Conservation (phyloP, 2,113 vertebrate genomes). For the Coptodon rendalli region DNA sequence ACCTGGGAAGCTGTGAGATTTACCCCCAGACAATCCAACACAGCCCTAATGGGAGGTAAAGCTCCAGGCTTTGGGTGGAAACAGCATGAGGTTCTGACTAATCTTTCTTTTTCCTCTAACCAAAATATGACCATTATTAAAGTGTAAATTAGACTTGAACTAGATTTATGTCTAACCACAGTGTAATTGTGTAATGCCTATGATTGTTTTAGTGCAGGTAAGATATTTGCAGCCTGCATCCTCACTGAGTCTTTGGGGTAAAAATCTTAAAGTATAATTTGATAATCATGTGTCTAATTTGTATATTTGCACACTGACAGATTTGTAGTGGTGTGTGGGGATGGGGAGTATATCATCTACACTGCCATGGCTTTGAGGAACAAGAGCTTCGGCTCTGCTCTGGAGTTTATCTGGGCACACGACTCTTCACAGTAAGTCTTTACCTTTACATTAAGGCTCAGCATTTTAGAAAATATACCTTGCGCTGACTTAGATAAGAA, state of each 20-base stretch:
- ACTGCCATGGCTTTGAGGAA: conserved; percentile 98
- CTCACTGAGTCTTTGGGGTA: background rate
- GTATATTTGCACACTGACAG: conserved; percentile 20
- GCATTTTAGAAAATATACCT: background rate
- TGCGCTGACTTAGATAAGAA: background rate
- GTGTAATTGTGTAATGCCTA: background rate
- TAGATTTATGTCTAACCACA: background rate
- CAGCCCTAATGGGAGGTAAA: conserved; percentile 93
- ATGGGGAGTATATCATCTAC: conserved; percentile 98
- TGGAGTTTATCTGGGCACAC: conserved; percentile 97
- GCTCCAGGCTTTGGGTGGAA: background rate
- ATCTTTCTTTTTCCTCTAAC: background rate
- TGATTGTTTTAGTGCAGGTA: background rate
- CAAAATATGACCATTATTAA: background rate
- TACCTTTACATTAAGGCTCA: background rate
- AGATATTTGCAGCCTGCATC: background rate
- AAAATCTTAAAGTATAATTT: background rate
- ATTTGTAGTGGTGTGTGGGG: conserved; percentile 97
- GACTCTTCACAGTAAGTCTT: conserved; percentile 96
- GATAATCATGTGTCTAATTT: background rate
- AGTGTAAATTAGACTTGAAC: background rate
- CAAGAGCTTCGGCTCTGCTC: conserved; percentile 97
- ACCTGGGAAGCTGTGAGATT: conserved; percentile 99
- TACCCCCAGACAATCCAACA: conserved; percentile 98
- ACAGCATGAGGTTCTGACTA: background rate